These are phyloP conservation scores for Antennarius maculatus DNA, from an alignment of 2,797 vertebrate species.

Conservation along the genomic window DNA sequence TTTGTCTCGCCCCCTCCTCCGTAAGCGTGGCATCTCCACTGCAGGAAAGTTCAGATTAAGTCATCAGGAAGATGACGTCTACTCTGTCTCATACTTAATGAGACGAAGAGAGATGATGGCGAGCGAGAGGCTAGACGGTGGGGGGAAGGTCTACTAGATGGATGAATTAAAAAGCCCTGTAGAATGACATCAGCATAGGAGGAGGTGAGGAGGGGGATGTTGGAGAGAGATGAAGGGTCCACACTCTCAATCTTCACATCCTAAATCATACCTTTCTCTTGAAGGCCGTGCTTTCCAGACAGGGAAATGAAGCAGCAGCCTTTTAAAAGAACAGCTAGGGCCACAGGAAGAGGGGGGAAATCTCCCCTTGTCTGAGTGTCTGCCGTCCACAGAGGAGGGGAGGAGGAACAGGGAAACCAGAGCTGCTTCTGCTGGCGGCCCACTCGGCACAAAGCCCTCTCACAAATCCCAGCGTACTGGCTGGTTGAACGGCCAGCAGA, in stretches of 20 bases:
- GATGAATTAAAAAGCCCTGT: constrained; percentile 71
- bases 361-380: constrained; percentile 60
- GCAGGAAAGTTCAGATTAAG: constrained; percentile 75
- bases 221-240: constrained; percentile 41
- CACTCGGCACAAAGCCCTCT: constrained; percentile 71
- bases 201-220: constrained; percentile 46
- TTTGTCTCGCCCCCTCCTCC: constrained; percentile 44
- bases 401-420: constrained; percentile 69
- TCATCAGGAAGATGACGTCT: constrained; percentile 71
- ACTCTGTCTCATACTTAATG: constrained; percentile 61
- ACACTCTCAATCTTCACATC: constrained; percentile 49
- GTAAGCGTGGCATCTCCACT: constrained; percentile 26
- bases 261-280: constrained; percentile 69
- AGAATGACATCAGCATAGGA: constrained; percentile 78
- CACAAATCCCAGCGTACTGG: constrained; percentile 58
- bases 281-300: constrained; percentile 47
- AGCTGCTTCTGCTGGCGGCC: constrained; percentile 59
- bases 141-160: constrained; percentile 41
- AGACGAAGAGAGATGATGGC: constrained; percentile 52
- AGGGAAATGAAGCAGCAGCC: constrained; percentile 47
- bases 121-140: constrained; percentile 51
- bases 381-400: constrained; percentile 54
- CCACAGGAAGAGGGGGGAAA: constrained; percentile 24
- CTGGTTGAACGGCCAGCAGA: constrained; percentile 50
- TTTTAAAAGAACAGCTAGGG: constrained; percentile 54